Evolutionary conservation across 2,797 vertebrate species (phyloP), one percentile per base, ranked within the genome.

Genomic region (Geotrypetes seraphini): DNA sequence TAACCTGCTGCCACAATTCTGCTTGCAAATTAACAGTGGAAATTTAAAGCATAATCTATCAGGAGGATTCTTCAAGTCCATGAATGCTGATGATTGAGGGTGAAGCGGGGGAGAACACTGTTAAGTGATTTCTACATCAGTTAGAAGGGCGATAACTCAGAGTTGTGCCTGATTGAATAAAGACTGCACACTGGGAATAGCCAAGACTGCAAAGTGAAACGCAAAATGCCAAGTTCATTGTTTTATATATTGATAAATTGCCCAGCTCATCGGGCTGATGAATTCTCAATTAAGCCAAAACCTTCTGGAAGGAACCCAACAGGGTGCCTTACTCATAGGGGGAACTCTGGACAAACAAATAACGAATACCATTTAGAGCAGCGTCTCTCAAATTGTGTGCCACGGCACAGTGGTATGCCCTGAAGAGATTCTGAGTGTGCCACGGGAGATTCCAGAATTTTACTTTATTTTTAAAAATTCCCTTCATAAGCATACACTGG

Each of bases 101-200:
- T 33, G 71, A 75, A 71, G 69, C 64, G 66, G 60, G 42, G 44
- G 41, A 41, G 52, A 30, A 42, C 26, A 71, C 19, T 64, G 73
- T 72, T 60, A 68, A 78, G 70, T 59, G 63, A 66, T 63, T 50
- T 33, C 56, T 73, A 74, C 71, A 61, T 69, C 66, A 51, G 45
- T 68, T 77, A 80, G 78, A 73, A 69, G 73, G 78, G 62, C 46
- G 61, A 66, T 73, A 73, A 73, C 71, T 77, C 63, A 73, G 41
- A 27, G 39, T 70, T 33, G 24, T 40, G 45, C 41, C 39, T 22
- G 43, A 37, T 44, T 5, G 57, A 60, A 53, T 33, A 31, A 49
- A 44, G 43, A 15, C 50, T 45, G 10, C 37, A 45, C 36, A 53
- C 15, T 37, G 50, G 47, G 49, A 61, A 39, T 42, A 48, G 53